Evolutionary conservation across 2,113 vertebrate genomes (phyloP).

Genomic region (Otis tarda): DNA sequence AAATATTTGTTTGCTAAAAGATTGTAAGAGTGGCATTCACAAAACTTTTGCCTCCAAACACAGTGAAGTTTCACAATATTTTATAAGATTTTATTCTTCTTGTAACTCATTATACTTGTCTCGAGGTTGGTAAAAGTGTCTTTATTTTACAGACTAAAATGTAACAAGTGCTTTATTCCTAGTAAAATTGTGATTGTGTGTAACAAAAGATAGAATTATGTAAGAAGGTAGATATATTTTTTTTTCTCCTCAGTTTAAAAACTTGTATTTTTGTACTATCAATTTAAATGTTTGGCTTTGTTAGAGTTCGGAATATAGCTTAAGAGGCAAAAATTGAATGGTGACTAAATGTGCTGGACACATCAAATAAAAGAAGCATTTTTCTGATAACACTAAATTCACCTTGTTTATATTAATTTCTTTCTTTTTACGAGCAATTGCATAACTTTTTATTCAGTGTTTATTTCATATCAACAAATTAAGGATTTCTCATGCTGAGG

Average conservation of each 20-base stretch:
- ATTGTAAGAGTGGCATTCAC: not conserved
- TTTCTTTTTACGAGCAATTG: not conserved
- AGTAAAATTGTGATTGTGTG: conserved; percentile 24
- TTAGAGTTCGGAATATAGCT: conserved; percentile 32
- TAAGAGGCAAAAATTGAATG: conserved; percentile 23
- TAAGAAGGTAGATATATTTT: conserved; percentile 13
- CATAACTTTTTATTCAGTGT: not conserved
- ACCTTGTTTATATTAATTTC: not conserved
- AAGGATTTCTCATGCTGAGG: not conserved
- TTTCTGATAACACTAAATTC: conserved; percentile 23
- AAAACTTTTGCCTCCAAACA: not conserved
- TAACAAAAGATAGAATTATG: conserved; percentile 2
- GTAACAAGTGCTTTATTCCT: conserved; percentile 49
- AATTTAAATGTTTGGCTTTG: conserved; percentile 43
- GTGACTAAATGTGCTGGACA: conserved; percentile 68
- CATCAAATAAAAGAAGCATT: conserved; percentile 68
- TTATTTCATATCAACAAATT: not conserved
- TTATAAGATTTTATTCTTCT: not conserved
- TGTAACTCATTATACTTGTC: not conserved
- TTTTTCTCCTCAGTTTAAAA: conserved; percentile 32
- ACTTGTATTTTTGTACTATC: conserved; percentile 64
- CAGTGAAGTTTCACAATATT: not conserved
- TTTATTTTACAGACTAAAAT: conserved; percentile 21
- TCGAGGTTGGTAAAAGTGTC: not conserved
- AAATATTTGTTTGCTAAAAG: not conserved